Base-by-base conservation (phyloP, 2,113 vertebrate species). In the Halcyon senegalensis region DNA sequence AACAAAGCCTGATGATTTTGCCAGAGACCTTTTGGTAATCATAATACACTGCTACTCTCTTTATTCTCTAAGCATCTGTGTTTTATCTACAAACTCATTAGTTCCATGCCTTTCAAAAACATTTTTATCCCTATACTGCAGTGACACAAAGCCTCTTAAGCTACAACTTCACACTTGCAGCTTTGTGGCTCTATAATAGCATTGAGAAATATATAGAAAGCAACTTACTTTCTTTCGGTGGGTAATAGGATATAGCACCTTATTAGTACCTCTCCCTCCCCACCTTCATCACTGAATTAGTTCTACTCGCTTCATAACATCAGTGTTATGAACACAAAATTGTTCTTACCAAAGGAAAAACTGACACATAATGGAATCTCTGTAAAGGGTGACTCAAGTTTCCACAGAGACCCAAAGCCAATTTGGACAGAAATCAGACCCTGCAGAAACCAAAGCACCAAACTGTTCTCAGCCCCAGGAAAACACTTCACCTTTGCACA, bases 1-100 rank as follows among this genome's bases (percentile, higher is more conserved):
- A 70, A 83, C 64, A 80, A 89, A 68, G 41, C 23, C 50, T 55
- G 70, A 77, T 51, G n/a, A 77, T 80, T 85, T 86, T 78, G 37
- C 75, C 83, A 77, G 72, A 86, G 46, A 96, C 87, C 79, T 86
- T 88, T 64, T 68, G 39, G 60, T 63, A 88, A 89, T 68, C 75
- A 51, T 33, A 83, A 80, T 30, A 72, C 33, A 72, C 46, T 84
- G 68, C 27, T 75, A 14, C 39, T 77, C 46, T 77, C 44, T 74
- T 67, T 60, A 8, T 30, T 93, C 68, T 73, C 83, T 56, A 84
- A 81, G 80, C 76, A 79, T 90, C 58, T 77, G 66, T 60, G 50
- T 33, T 93, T 93, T 92, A 69, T 85, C 84, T 80, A 84, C 37
- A 90, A 48, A 27, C 25, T 83, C 82, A 87, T 92, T 60, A 87